Conservation (phyloP, 1,140 invertebrate species). For the Drosophila saltans region DNA sequence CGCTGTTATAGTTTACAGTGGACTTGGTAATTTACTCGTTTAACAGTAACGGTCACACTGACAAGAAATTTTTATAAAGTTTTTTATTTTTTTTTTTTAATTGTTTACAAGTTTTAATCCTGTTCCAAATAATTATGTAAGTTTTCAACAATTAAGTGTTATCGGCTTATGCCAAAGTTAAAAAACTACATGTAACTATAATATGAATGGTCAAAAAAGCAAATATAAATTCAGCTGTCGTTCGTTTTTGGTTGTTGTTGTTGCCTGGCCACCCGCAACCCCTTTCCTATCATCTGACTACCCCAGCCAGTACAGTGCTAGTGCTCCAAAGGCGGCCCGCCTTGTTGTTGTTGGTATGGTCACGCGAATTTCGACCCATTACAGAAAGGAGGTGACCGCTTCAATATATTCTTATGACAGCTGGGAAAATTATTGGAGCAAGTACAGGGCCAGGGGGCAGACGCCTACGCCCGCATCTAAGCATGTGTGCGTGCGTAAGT, state of each 20-base stretch:
- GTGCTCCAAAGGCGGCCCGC: slow-evolving; percentile 36
- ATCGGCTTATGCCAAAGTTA: slow-evolving; percentile 24
- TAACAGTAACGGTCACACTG: slow-evolving; percentile 24
- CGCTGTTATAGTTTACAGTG: not conserved
- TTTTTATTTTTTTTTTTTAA: slow-evolving; percentile 59
- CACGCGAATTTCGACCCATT: slow-evolving; percentile 70
- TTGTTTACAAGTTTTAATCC: slow-evolving; percentile 29
- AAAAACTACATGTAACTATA: slow-evolving; percentile 8
- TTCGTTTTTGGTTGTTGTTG: slow-evolving; percentile 41
- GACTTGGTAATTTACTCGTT: not conserved
- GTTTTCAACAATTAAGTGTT: slow-evolving; percentile 56
- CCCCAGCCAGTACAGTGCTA: not conserved
- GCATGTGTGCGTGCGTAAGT: slow-evolving; percentile 35
- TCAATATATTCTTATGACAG: slow-evolving; percentile 33
- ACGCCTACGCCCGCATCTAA: slow-evolving; percentile 24
- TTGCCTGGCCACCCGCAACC: slow-evolving; percentile 24
- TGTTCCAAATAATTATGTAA: slow-evolving; percentile 62
- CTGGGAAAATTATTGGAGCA: slow-evolving; percentile 28
- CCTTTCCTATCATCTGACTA: not conserved
- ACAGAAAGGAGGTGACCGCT: slow-evolving; percentile 40
- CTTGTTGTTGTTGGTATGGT: slow-evolving; percentile 53
- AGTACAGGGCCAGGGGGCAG: not conserved
- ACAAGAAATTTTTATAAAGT: slow-evolving; percentile 63
- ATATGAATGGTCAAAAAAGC: slow-evolving; percentile 40
- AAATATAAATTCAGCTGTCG: slow-evolving; percentile 64